Percentiles rank a stretch among this genome's conserved stretches.
These are phyloP conservation scores for Dendroctonus valens DNA, from an alignment of 1,140 invertebrate genomes.

Conservation along the genomic window DNA sequence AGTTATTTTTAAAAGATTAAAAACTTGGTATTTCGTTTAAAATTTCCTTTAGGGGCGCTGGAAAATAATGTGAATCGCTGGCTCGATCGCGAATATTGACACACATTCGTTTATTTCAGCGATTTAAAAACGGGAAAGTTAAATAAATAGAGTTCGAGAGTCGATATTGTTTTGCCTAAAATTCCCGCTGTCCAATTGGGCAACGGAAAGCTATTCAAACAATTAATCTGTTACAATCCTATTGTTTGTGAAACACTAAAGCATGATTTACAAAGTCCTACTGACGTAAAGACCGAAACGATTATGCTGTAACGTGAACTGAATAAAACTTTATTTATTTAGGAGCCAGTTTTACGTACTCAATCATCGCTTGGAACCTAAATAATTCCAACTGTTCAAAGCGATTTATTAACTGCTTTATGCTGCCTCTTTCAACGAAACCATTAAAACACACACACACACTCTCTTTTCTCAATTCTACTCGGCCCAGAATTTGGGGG, in stretches of 20 bases:
- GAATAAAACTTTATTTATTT: constrained; percentile 42
- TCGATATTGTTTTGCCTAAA: constrained; percentile 1
- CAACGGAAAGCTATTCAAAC: constrained; percentile 23
- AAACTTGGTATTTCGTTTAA: constrained; percentile 24
- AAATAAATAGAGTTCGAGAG: background rate
- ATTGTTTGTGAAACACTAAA: constrained; percentile 29
- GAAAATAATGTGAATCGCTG: constrained; percentile 1
- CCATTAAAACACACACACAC: constrained; percentile 31
- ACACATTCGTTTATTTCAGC: no score
- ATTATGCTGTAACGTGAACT: constrained; percentile 24
- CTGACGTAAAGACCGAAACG: constrained; percentile 7
- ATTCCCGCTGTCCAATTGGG: constrained; percentile 10
- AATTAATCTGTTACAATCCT: constrained; percentile 19
- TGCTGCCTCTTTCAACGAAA: constrained; percentile 36
- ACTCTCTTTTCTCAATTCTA: background rate
- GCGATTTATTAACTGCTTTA: constrained; percentile 41
- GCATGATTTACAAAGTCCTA: constrained; percentile 21
- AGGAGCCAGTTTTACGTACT: constrained; percentile 39
- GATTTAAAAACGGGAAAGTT: no score
- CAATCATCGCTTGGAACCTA: constrained; percentile 40
- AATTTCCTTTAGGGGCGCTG: constrained; percentile 3
- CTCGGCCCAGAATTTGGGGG: no score
- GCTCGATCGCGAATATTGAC: no score
- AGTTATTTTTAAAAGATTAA: constrained; percentile 32
- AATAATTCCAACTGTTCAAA: constrained; percentile 42